These are phyloP conservation scores for Kuschelorhynchus macadamiae DNA, from an alignment of 2,888 invertebrate genomes.

Conservation along the genomic window DNA sequence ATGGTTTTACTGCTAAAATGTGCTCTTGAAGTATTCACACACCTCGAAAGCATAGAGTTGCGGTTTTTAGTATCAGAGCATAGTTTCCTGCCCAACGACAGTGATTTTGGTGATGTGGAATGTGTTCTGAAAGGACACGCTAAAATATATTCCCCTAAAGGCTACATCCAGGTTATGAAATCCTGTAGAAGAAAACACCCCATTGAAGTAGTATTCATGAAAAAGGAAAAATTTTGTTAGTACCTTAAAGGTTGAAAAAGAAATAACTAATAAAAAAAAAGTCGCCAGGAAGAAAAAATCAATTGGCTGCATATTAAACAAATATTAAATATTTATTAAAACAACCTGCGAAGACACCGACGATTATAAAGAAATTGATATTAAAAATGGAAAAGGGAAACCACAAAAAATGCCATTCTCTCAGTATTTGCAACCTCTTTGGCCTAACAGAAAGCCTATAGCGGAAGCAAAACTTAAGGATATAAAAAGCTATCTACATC, in stretches of 20 bases:
- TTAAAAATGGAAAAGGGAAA: conserved; percentile 10
- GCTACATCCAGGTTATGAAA: conserved; percentile 45
- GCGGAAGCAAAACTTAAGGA: too few relatives aligned
- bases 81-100: conserved; percentile 52
- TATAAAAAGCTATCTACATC: too few relatives aligned
- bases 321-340: conserved; percentile 5
- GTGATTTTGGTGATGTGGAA: conserved; percentile 54
- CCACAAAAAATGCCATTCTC: conserved; percentile 2
- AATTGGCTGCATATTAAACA: conserved; percentile 13
- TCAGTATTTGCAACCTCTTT: conserved; percentile 7
- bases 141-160: conserved; percentile 48
- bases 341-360: conserved; percentile 4
- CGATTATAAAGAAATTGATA: conserved; percentile 2
- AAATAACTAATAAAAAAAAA: conserved; percentile 48
- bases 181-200: conserved; percentile 48
- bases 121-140: conserved; percentile 50
- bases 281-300: conserved; percentile 7
- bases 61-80: conserved; percentile 52
- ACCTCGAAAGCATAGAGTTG: conserved; percentile 43
- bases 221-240: conserved; percentile 45
- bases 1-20: too few relatives aligned
- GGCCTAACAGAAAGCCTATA: too few relatives aligned
- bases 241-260: conserved; percentile 42
- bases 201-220: conserved; percentile 40
- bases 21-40: conserved; percentile 22